A percentile compares a stretch with the other conserved stretches of the same genome.
Conservation (phyloP, 2,888 invertebrate species). For the Diadegma fenestrale region DNA sequence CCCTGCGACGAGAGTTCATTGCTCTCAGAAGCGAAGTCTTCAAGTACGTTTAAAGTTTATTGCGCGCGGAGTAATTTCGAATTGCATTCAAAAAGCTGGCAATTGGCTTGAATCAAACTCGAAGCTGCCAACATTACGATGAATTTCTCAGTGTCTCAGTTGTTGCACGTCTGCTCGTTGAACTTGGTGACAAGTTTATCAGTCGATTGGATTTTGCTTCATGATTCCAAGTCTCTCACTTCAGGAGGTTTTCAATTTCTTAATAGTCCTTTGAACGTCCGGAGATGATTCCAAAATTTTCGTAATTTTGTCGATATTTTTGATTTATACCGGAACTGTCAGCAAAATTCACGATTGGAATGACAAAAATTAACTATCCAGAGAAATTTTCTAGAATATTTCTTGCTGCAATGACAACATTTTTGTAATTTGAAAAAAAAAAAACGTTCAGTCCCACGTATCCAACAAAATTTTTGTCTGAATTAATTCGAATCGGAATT, state of each 20-base stretch:
- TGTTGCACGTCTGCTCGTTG: background rate
- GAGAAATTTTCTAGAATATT: too few relatives aligned
- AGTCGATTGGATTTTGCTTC: background rate
- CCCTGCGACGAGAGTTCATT: background rate
- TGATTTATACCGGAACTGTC: too few relatives aligned
- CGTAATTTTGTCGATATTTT: too few relatives aligned
- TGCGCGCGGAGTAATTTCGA: background rate
- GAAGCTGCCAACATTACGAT: background rate
- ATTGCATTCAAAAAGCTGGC: background rate
- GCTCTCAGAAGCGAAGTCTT: background rate
- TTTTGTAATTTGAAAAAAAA: too few relatives aligned
- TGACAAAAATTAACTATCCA: too few relatives aligned
- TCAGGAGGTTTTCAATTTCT: background rate
- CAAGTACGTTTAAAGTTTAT: background rate
- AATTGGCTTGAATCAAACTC: constrained; percentile 9
- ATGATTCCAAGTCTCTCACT: background rate
- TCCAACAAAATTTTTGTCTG: too few relatives aligned
- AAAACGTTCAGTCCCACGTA: too few relatives aligned
- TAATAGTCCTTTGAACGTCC: background rate
- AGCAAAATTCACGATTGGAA: too few relatives aligned
- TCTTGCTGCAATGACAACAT: too few relatives aligned
- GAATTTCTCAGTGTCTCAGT: background rate
- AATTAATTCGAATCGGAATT: too few relatives aligned
- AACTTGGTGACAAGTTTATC: background rate
- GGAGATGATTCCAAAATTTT: too few relatives aligned